Conservation (phyloP, 2,888 invertebrate genomes). For the Cactoblastis cactorum region DNA sequence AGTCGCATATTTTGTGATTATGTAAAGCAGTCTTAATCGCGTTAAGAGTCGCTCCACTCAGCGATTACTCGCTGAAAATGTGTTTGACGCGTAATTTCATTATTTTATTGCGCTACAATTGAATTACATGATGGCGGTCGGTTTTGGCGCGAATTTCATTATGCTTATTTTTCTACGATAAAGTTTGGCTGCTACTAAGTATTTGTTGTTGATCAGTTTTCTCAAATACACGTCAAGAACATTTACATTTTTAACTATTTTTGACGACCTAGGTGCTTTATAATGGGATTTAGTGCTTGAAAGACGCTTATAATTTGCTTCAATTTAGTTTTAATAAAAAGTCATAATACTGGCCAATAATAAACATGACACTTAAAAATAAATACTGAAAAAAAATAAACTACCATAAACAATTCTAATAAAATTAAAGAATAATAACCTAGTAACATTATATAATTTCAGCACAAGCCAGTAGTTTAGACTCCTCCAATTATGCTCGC, state of each 20-base stretch:
- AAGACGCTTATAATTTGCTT: too few species aligned
- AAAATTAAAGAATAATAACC: not conserved
- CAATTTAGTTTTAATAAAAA: too few species aligned
- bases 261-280: too few species aligned
- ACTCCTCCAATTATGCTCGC: not conserved
- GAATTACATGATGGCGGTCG: conserved; percentile 48
- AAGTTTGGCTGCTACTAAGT: conserved; percentile 3
- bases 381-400: too few species aligned
- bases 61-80: conserved; percentile 55
- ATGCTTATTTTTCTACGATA: conserved; percentile 29
- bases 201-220: not conserved
- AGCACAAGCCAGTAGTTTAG: not conserved
- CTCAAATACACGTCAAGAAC: too few species aligned
- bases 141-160: conserved; percentile 46
- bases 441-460: not conserved
- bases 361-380: too few species aligned
- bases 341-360: too few species aligned
- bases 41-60: conserved; percentile 44
- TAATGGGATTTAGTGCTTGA: too few species aligned
- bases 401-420: not conserved
- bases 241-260: too few species aligned
- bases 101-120: conserved; percentile 66
- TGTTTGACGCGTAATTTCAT: conserved; percentile 70
- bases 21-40: conserved; percentile 65
- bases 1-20: too few species aligned